A percentile compares a stretch with the other conserved stretches of the same genome.
Evolutionary conservation across 2,113 vertebrate species (phyloP).

Genomic region (Oncorhynchus nerka): DNA sequence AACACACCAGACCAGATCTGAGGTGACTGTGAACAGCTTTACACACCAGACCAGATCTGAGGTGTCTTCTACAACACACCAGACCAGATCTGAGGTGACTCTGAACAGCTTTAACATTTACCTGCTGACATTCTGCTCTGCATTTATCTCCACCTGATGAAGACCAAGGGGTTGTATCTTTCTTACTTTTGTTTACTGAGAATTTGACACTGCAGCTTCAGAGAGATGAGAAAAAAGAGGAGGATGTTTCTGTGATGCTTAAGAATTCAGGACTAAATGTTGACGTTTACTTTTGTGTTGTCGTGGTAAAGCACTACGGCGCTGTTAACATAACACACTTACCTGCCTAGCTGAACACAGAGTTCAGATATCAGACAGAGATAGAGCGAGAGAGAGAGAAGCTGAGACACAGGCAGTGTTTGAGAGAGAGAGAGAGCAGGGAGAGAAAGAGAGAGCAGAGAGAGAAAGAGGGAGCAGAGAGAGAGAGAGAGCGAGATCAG

Average conservation of each 20-base stretch:
- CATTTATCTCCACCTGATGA: too few relatives aligned
- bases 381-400: neutral
- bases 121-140: neutral
- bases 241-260: conserved; percentile 41
- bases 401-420: too few relatives aligned
- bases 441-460: too few relatives aligned
- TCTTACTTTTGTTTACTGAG: too few relatives aligned
- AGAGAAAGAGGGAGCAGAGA: too few relatives aligned
- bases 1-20: too few relatives aligned
- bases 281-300: conserved; percentile 51
- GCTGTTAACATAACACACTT: conserved; percentile 8
- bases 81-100: too few relatives aligned
- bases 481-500: too few relatives aligned
- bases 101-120: neutral
- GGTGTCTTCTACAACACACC: too few relatives aligned
- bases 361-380: neutral
- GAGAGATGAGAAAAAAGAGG: conserved; percentile 7
- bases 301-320: conserved; percentile 39
- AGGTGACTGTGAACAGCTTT: too few relatives aligned
- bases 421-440: neutral
- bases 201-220: conserved; percentile 20
- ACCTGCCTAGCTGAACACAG: conserved; percentile 27
- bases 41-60: too few relatives aligned
- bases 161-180: too few relatives aligned
- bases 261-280: conserved; percentile 30